phyloP scores from a whole-genome alignment of 2,113 vertebrate species.

The Gymnogyps californianus region DNA sequence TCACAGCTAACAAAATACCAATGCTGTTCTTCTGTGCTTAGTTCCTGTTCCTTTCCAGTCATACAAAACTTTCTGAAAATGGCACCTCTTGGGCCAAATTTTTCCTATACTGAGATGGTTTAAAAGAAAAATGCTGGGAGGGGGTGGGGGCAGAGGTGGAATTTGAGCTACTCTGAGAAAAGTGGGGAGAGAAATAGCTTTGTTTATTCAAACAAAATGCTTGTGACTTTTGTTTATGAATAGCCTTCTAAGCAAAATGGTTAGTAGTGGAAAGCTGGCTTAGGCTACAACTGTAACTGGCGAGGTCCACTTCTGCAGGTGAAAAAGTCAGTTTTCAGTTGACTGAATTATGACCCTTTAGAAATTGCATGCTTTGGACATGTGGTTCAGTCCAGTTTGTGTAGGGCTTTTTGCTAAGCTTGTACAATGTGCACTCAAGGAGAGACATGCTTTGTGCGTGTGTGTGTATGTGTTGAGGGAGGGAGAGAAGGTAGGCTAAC shows the following conservation, averaged over 20 bases:
- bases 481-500: not conserved
- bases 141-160: not conserved
- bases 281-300: not conserved
- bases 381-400: not conserved
- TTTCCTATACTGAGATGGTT: not conserved
- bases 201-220: not conserved
- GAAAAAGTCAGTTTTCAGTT: conserved; percentile 39
- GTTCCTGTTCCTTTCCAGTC: not conserved
- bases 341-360: conserved; percentile 26
- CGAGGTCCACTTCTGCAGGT: not conserved
- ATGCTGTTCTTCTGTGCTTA: not conserved
- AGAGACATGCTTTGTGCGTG: not conserved
- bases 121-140: not conserved
- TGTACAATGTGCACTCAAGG: not conserved
- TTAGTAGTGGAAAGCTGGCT: not conserved
- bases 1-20: conserved; percentile 18
- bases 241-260: not conserved
- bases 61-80: not conserved
- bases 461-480: not conserved
- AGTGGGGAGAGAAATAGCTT: not conserved
- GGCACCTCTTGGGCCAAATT: not conserved
- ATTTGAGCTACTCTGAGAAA: not conserved
- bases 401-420: conserved; percentile 8
- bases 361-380: not conserved
- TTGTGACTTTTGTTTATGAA: not conserved